phyloP scores from a whole-genome alignment of 1,140 invertebrate genomes.

The Oppia nitens region DNA sequence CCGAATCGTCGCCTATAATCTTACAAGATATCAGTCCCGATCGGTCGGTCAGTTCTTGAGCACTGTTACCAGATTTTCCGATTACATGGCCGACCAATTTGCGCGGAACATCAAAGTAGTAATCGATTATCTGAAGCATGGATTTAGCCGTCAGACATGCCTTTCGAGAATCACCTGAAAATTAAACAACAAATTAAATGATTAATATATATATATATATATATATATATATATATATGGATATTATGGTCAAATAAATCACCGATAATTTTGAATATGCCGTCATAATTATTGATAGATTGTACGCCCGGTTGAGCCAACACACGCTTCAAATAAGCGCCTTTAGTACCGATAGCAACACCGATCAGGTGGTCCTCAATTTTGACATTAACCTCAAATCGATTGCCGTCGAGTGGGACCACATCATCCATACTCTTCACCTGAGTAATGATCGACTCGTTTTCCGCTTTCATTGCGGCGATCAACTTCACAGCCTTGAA shows the following conservation, averaged over 20 bases:
- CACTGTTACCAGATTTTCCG: neutral
- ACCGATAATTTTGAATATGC: neutral
- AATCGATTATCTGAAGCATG: neutral
- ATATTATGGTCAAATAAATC: neutral
- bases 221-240: neutral
- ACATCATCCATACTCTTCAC: neutral
- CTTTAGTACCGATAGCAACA: neutral
- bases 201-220: neutral
- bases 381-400: neutral
- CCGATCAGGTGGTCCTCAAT: neutral
- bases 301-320: neutral
- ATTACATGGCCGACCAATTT: neutral
- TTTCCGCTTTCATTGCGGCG: neutral
- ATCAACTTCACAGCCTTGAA: neutral
- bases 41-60: neutral
- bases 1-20: neutral
- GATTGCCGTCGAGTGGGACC: neutral
- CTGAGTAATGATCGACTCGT: neutral
- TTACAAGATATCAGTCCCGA: neutral
- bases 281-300: neutral
- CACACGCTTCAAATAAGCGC: neutral
- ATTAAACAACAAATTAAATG: neutral
- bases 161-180: neutral
- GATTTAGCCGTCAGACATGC: neutral
- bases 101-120: neutral